These are phyloP conservation scores for Crepidodera aurea DNA, from an alignment of 2,888 invertebrate species.

Conservation along the genomic window DNA sequence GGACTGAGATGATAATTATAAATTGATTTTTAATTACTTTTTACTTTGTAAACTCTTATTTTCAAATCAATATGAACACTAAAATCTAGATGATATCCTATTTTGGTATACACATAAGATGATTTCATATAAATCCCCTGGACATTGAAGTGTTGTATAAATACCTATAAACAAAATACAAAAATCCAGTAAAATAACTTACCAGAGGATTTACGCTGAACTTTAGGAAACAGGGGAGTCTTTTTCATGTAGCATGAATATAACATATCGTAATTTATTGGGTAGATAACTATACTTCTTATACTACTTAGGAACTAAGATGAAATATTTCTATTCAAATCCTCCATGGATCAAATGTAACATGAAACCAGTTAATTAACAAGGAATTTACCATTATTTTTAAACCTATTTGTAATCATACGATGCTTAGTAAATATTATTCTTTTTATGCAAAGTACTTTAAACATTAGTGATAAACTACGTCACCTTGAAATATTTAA, in stretches of 20 bases:
- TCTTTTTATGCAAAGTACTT: not conserved
- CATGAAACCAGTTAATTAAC: no score
- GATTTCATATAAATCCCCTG: no score
- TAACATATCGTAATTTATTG: slow-evolving; percentile 23
- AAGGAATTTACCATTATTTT: no score
- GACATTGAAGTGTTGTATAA: no score
- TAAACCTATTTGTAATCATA: no score
- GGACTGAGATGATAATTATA: no score
- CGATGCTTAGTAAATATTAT: not conserved
- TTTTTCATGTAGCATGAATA: slow-evolving; percentile 30
- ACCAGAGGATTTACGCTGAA: slow-evolving; percentile 28
- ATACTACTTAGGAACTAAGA: not conserved
- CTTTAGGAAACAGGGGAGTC: slow-evolving; percentile 25
- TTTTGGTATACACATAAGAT: no score
- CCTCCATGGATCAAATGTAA: not conserved
- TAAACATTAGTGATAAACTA: not conserved
- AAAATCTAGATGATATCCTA: no score
- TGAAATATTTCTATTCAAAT: not conserved
- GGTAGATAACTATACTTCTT: not conserved
- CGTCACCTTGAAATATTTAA: slow-evolving; percentile 3
- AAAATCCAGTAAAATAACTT: not conserved
- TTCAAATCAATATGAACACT: no score
- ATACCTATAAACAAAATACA: no score
- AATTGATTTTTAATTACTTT: no score
- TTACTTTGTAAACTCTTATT: no score